These are phyloP conservation scores for Allygus modestus DNA, from an alignment of 2,888 invertebrate species.

Conservation along the genomic window DNA sequence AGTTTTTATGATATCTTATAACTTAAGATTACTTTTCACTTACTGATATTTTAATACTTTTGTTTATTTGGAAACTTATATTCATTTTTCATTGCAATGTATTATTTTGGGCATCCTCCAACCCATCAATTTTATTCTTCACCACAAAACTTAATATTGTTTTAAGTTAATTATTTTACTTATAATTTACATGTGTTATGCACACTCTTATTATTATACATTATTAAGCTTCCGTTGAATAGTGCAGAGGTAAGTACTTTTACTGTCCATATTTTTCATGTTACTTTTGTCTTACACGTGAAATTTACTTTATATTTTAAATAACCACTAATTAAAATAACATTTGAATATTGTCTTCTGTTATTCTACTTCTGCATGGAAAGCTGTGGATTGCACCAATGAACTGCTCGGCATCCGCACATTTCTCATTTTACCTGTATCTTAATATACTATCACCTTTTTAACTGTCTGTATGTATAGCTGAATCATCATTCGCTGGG, in stretches of 20 bases:
- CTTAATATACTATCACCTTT: too few relatives aligned
- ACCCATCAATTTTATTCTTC: slow-evolving; percentile 74
- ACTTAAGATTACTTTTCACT: neutral
- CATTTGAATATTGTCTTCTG: neutral
- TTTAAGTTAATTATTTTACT: slow-evolving; percentile 28
- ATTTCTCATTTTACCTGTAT: too few relatives aligned
- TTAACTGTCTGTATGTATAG: too few relatives aligned
- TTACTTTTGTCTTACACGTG: neutral
- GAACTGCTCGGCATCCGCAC: slow-evolving; percentile 20
- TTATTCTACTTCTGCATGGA: slow-evolving; percentile 31
- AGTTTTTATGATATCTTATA: neutral
- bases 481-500: too few relatives aligned
- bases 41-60: slow-evolving; percentile 44
- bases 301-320: neutral
- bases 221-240: slow-evolving; percentile 10
- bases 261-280: neutral
- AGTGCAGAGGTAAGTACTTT: slow-evolving; percentile 18
- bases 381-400: slow-evolving; percentile 32
- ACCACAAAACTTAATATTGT: neutral
- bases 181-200: slow-evolving; percentile 10
- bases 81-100: neutral
- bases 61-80: neutral
- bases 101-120: slow-evolving; percentile 78
- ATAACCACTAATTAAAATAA: neutral
- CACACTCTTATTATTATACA: neutral